A percentile compares a stretch with the other conserved stretches of the same genome.
Conservation (phyloP, 64 coral and sea anemone genomes). For the Stylophora pistillata region DNA sequence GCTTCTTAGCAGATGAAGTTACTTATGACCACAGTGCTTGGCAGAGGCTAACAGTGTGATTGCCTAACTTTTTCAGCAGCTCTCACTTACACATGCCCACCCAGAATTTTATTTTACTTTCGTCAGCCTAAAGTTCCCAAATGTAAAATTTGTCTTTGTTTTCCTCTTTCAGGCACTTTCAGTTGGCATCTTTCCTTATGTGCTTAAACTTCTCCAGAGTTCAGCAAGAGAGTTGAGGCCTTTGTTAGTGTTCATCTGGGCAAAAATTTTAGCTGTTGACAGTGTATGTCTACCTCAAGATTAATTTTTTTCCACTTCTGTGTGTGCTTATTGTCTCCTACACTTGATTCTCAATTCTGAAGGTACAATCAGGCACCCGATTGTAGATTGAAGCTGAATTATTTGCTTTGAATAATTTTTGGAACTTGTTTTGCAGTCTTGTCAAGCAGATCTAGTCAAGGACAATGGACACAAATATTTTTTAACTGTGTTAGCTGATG, state of each 20-base stretch:
- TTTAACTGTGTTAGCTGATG: constrained; percentile 93
- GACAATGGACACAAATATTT: constrained; percentile 99
- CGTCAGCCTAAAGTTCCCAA: too few relatives aligned
- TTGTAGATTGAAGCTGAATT: too few relatives aligned
- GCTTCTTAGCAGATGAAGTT: too few relatives aligned
- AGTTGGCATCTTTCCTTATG: constrained; percentile 99
- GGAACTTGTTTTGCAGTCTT: constrained; percentile 64
- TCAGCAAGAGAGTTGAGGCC: constrained; percentile 90
- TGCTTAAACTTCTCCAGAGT: constrained; percentile 94
- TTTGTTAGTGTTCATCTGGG: constrained; percentile 97
- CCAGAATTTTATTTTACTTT: too few relatives aligned
- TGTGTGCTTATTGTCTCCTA: not conserved
- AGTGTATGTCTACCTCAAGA: constrained; percentile 57
- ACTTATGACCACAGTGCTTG: too few relatives aligned
- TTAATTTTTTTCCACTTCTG: too few relatives aligned
- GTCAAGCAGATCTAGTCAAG: constrained; percentile 97
- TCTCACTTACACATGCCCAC: too few relatives aligned
- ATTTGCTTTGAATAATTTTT: too few relatives aligned
- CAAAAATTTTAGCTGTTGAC: constrained; percentile 97
- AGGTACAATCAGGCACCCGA: too few relatives aligned
- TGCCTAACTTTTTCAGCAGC: too few relatives aligned
- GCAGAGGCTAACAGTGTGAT: too few relatives aligned
- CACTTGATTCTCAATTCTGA: not conserved
- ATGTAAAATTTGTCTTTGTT: not conserved
- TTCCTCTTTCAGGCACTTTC: constrained; percentile 76